Conservation (phyloP, 2,113 vertebrate species). For the Maccullochella peelii region DNA sequence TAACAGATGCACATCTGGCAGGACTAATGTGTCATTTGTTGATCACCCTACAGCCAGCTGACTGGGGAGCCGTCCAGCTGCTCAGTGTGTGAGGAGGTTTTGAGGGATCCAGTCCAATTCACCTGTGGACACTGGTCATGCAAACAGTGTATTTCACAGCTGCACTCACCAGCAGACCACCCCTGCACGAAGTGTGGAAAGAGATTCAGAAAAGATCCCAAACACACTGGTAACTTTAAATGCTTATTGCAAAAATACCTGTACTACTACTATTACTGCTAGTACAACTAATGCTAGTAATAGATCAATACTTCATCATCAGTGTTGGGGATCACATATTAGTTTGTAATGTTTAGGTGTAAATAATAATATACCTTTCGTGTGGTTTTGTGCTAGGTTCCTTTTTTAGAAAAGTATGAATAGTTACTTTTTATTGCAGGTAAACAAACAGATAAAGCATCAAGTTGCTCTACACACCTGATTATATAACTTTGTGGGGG, state of each 20-base stretch:
- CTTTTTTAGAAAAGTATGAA: too few relatives aligned
- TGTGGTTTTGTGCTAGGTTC: too few relatives aligned
- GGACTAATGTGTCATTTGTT: not conserved
- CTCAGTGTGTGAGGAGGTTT: not conserved
- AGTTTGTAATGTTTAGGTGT: too few relatives aligned
- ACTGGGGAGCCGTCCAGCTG: not conserved
- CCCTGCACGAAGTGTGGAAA: slow-evolving; percentile 16
- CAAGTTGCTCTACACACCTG: not conserved
- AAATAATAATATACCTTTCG: too few relatives aligned
- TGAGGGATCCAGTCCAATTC: not conserved
- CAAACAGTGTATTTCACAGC: not conserved
- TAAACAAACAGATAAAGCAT: too few relatives aligned
- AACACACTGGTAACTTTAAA: not conserved
- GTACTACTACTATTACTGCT: not conserved
- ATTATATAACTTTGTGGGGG: not conserved
- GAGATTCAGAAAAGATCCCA: not conserved
- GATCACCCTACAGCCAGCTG: not conserved
- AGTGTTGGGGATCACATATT: too few relatives aligned
- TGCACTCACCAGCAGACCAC: not conserved
- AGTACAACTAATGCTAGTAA: not conserved
- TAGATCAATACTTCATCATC: too few relatives aligned
- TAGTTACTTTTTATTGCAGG: not conserved
- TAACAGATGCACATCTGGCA: not conserved
- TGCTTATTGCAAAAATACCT: too few relatives aligned
- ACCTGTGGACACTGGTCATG: slow-evolving; percentile 48